Evolutionary conservation across 2,113 vertebrate species (phyloP), one percentile per base, ranked within the genome.

Genomic region (Passer domesticus): DNA sequence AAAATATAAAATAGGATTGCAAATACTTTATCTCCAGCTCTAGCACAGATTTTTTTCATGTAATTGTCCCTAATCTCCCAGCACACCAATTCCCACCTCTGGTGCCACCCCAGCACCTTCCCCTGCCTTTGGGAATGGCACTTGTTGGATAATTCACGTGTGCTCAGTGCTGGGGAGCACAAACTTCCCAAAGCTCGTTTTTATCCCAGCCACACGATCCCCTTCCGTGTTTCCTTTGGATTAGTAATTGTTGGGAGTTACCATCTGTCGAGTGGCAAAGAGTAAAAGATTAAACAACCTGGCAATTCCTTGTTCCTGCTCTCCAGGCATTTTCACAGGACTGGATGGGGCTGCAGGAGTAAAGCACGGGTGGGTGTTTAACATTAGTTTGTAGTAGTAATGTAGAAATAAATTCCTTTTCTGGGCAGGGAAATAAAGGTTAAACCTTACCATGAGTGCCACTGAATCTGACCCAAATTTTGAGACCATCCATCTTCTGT

Each of bases 241-340:
- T 96, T 83, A 95, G 81, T 59, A 64, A 89, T 85, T 87, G 84
- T 87, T 82, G 91, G 94, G 95, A 91, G 84, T 91, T 62, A 33
- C 96, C 92, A 83, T 91, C 90, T 88, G 82, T 83, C 73, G 20
- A 91, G 94, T 70, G 86, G 86, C 94, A 96, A 89, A 87, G 86
- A 86, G 91, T 85, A 85, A 95, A 95, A 91, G 58, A 93, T 96
- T 95, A 93, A 95, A 95, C 94, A 76, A 60, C 91, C 83, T 78
- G 66, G 85, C n/a, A 33, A 56, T 60, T 90, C 86, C 68, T 74
- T 35, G 74, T 89, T 94, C 83, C 56, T 91, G 37, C 63, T 84
- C 37, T 62, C 35, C 25, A 46, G 70, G 47, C 58, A 9, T 74
- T 92, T 90, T 89, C 88, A 50, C 35, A 41, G 83, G 35, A 9